These are phyloP conservation scores for Cataglyphis rosenhaueri DNA, from an alignment of 2,888 invertebrate genomes.

Conservation along the genomic window DNA sequence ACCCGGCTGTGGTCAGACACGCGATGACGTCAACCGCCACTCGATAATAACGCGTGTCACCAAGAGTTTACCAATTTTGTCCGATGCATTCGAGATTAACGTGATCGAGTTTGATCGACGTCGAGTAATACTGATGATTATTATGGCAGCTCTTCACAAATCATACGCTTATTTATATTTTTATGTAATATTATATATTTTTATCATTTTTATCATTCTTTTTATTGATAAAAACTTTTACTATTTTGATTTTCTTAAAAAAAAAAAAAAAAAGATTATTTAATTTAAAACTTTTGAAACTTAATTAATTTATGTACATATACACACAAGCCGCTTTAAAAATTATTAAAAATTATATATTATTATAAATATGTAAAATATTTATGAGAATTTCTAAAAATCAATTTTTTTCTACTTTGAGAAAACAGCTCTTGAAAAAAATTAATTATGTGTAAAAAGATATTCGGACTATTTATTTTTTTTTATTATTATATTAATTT, in stretches of 20 bases:
- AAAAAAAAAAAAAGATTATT: not conserved
- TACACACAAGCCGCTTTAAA: not conserved
- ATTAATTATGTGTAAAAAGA: not conserved
- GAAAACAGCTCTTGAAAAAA: not conserved
- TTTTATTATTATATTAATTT: not conserved
- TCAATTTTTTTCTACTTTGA: not conserved
- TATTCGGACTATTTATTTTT: not conserved
- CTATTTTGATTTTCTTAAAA: not conserved
- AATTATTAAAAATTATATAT: not conserved
- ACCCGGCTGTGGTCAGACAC: constrained; percentile 28
- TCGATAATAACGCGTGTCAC: constrained; percentile 27
- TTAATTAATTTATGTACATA: not conserved
- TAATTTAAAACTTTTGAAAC: not conserved
- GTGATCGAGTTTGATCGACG: constrained; percentile 25
- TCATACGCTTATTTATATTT: constrained; percentile 23
- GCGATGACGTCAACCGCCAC: constrained; percentile 10
- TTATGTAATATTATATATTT: not conserved
- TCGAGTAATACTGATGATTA: constrained; percentile 20
- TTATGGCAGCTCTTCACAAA: constrained; percentile 7
- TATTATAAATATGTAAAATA: not conserved
- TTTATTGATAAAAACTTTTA: constrained; percentile 1
- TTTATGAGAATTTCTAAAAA: not conserved
- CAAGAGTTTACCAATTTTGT: constrained; percentile 34
- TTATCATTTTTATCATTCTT: not conserved
- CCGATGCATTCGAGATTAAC: constrained; percentile 13